Percentiles rank a stretch among this genome's conserved stretches.
Conservation (phyloP, 2,888 invertebrate genomes). For the Cantharis nigra region DNA sequence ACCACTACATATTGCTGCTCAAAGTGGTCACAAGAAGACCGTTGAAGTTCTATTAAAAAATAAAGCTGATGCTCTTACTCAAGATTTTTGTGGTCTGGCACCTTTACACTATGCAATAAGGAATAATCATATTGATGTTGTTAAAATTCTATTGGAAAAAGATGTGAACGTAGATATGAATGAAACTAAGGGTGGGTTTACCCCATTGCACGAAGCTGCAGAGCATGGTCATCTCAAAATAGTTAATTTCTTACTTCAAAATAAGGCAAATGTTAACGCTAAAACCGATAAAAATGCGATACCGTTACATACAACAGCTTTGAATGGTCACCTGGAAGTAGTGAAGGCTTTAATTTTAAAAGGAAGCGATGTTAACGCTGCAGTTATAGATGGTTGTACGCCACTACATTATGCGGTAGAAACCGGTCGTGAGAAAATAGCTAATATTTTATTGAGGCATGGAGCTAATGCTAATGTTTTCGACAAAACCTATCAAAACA, state of each 20-base stretch:
- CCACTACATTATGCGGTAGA: conserved; percentile 78
- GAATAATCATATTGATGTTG: not conserved
- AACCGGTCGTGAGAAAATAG: not conserved
- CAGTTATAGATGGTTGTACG: conserved; percentile 86
- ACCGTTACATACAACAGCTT: conserved; percentile 76
- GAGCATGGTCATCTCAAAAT: not conserved
- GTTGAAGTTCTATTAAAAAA: not conserved
- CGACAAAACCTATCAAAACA: not conserved
- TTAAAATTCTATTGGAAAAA: not conserved
- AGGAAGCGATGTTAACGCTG: conserved; percentile 73
- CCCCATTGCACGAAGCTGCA: not conserved
- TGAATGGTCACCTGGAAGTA: conserved; percentile 79
- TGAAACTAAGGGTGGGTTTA: not conserved
- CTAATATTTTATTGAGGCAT: not conserved
- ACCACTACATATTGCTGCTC: not conserved
- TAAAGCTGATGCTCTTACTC: not conserved
- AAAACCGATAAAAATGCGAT: not conserved
- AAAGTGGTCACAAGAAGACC: not conserved
- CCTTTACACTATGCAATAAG: not conserved
- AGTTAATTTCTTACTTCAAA: not conserved
- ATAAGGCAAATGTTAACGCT: not conserved
- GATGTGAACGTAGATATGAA: not conserved
- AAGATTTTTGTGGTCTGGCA: not conserved
- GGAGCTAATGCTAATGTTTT: conserved; percentile 72
- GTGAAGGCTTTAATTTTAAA: conserved; percentile 70